Base-by-base conservation (phyloP, 2,888 invertebrate species). In the Ypsolopha sequella region DNA sequence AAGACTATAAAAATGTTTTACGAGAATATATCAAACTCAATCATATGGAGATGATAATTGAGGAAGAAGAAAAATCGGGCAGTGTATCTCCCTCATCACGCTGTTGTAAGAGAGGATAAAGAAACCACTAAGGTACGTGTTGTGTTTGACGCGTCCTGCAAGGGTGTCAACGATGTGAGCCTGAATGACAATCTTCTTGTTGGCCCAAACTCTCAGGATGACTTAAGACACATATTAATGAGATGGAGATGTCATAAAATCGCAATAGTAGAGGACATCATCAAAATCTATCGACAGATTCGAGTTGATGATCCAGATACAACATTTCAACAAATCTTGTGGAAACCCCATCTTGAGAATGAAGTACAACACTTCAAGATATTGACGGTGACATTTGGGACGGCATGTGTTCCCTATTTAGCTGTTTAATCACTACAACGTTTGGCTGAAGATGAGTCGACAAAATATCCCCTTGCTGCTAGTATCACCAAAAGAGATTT, bases 241-340 rank as follows among this genome's bases (percentile, higher is more conserved):
- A 51, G 62, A 44, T 63, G 56, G 57, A 50, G 63, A 55, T 47
- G 2, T 7, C 54, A 62, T 48, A n/a, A 8, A 24, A 47, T 61
- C 7, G 58, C 53, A 7, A 55, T 64, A 34, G 52, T 55, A 4
- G 61, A 60, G 1, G 62, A 61, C 48, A 35, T 63, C 10, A 54
- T 54, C 8, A 60, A 63, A 54, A 64, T 62, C 60, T 64, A 60
- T 44, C 14, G 63, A 8, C 57, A 57, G 44, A 53, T 62, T 0
- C 14, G 48, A 34, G 55, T 60, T 2, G 24, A 41, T 9, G 43
- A 50, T 35, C 41, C 54, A 10, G 52, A 62, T 50, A 52, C 53
- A 41, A 34, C 56, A 11, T 59, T 51, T 46, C 61, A 65, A 50
- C 53, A 54, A 44, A 58, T 60, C 7, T 7, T 60, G 6, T 59